phyloP scores from a whole-genome alignment of 2,113 vertebrate species.

The Esox niger region DNA sequence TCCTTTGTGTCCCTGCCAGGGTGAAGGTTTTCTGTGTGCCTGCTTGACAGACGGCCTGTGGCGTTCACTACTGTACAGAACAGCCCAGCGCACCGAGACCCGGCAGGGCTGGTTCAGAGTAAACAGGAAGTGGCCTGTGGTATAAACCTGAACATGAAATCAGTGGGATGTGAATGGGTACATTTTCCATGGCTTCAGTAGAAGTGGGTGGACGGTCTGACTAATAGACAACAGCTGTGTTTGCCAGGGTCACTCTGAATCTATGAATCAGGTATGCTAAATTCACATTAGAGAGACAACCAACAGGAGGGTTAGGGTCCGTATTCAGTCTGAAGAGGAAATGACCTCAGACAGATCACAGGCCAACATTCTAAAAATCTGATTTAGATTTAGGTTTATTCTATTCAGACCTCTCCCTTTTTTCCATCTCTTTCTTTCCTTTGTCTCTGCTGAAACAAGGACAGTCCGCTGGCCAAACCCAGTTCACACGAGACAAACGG shows the following conservation, averaged over 20 bases:
- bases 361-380: too few species aligned
- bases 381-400: too few species aligned
- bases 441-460: slow-evolving; percentile 26
- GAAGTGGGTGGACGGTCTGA: too few species aligned
- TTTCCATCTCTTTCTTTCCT: background rate
- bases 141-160: background rate
- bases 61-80: too few species aligned
- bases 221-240: too few species aligned
- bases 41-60: background rate
- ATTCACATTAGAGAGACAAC: too few species aligned
- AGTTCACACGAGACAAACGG: slow-evolving; percentile 41
- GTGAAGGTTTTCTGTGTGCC: background rate
- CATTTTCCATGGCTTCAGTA: background rate
- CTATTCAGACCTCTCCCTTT: slow-evolving; percentile 11
- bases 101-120: too few species aligned
- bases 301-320: too few species aligned
- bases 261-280: too few species aligned
- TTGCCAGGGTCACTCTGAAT: too few species aligned
- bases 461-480: slow-evolving; percentile 29
- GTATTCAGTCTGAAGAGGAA: background rate
- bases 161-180: background rate
- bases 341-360: too few species aligned
- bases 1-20: background rate
- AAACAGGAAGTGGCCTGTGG: background rate
- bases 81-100: too few species aligned